A percentile compares a stretch with the other conserved stretches of the same genome.
Evolutionary conservation across 2,113 vertebrate species (phyloP).

Genomic region (Archilochus colubris): DNA sequence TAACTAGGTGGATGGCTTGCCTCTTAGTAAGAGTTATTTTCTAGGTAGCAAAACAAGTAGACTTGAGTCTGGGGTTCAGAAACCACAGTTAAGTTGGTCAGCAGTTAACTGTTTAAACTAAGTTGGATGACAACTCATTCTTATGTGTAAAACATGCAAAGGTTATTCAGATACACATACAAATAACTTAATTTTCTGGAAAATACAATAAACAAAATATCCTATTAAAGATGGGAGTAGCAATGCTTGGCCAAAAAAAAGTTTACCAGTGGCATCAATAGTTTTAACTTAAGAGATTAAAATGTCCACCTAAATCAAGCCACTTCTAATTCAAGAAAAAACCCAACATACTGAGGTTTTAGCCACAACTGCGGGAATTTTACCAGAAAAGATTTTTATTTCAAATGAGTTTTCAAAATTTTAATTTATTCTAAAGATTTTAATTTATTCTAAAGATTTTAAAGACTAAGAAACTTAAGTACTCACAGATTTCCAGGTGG

Average conservation of each 20-base stretch:
- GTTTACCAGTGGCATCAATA: not conserved
- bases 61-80: not conserved
- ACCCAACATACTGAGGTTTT: not conserved
- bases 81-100: not conserved
- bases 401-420: not conserved
- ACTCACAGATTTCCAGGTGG: conserved; percentile 87
- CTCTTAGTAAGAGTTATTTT: not conserved
- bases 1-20: not conserved
- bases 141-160: not conserved
- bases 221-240: not conserved
- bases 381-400: not conserved
- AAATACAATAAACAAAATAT: not conserved
- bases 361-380: not conserved
- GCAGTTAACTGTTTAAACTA: not conserved
- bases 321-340: not conserved
- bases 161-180: not conserved
- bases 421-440: not conserved
- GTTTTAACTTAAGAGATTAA: not conserved
- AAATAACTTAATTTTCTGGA: not conserved
- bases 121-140: not conserved
- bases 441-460: not conserved
- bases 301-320: not conserved
- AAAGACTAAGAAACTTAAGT: conserved; percentile 72
- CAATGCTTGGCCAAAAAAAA: not conserved
- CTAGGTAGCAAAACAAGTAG: not conserved